Evolutionary conservation across 2,113 vertebrate genomes (phyloP).

Genomic region (Equus przewalskii): DNA sequence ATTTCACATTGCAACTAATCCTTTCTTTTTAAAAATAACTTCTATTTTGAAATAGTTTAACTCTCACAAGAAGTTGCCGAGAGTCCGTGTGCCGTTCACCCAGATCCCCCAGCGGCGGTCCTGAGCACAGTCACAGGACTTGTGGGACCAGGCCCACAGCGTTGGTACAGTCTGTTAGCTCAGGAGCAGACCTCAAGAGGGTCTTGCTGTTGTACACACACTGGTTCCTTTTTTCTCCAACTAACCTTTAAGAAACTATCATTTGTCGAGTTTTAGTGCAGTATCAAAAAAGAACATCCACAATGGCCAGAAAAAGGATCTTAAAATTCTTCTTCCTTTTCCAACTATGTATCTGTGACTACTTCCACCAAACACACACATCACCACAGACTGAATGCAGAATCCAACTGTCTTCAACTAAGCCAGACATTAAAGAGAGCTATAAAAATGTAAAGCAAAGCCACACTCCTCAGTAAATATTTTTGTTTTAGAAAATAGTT

Average conservation of each 20-base stretch:
- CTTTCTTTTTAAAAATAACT: not conserved
- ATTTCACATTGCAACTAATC: not conserved
- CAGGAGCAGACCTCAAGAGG: not conserved
- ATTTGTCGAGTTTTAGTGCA: not conserved
- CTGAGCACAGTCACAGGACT: not conserved
- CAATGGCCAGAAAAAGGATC: not conserved
- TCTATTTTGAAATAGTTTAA: not conserved
- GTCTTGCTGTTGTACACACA: rapidly evolving
- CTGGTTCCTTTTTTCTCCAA: not conserved
- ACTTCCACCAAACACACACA: not conserved
- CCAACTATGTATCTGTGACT: not conserved
- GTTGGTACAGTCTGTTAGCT: not conserved
- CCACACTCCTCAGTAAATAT: not conserved
- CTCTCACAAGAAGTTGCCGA: not conserved
- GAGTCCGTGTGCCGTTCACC: not conserved
- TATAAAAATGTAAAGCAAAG: not conserved
- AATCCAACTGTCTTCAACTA: not conserved
- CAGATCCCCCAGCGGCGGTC: rapidly evolving
- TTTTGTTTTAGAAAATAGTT: slow-evolving; percentile 39
- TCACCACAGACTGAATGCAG: not conserved
- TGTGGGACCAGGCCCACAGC: not conserved
- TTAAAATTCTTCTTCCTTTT: not conserved
- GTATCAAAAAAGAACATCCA: not conserved
- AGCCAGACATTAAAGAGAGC: not conserved
- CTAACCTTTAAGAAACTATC: not conserved